Evolutionary conservation across 2,113 vertebrate genomes (phyloP).

Genomic region (Deroptyus accipitrinus): DNA sequence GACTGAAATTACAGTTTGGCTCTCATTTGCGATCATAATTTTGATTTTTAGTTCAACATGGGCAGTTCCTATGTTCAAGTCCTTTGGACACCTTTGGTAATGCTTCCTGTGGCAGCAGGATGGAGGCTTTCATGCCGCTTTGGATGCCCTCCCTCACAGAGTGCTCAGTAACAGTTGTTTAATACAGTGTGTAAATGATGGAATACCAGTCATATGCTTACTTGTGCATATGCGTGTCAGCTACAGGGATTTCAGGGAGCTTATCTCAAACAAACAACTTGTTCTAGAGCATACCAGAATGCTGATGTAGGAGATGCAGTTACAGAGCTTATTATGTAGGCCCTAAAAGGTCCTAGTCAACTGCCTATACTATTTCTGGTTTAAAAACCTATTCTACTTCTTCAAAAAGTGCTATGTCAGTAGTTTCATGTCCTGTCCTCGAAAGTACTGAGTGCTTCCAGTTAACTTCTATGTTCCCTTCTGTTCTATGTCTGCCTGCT

Average conservation of each 20-base stretch:
- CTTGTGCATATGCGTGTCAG: not conserved
- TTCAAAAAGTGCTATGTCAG: not conserved
- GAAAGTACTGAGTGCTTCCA: not conserved
- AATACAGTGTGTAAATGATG: not conserved
- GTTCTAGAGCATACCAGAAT: not conserved
- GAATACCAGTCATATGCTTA: not conserved
- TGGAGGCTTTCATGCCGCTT: not conserved
- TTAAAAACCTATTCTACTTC: not conserved
- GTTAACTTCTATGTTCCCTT: not conserved
- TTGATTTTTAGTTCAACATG: not conserved
- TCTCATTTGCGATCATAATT: not conserved
- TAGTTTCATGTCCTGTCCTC: not conserved
- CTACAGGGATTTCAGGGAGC: not conserved
- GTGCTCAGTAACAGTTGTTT: not conserved
- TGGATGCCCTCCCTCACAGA: not conserved
- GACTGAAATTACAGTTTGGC: not conserved
- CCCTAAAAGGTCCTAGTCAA: not conserved
- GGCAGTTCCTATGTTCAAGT: not conserved
- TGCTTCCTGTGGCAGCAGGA: not conserved
- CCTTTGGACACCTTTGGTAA: not conserved
- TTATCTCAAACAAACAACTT: not conserved
- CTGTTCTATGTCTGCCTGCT: not conserved
- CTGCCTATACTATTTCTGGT: not conserved
- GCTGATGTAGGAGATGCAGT: not conserved
- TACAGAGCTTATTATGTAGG: not conserved